phyloP scores from a whole-genome alignment of 2,888 invertebrate genomes.

The Parapristionchus giblindavisi region DNA sequence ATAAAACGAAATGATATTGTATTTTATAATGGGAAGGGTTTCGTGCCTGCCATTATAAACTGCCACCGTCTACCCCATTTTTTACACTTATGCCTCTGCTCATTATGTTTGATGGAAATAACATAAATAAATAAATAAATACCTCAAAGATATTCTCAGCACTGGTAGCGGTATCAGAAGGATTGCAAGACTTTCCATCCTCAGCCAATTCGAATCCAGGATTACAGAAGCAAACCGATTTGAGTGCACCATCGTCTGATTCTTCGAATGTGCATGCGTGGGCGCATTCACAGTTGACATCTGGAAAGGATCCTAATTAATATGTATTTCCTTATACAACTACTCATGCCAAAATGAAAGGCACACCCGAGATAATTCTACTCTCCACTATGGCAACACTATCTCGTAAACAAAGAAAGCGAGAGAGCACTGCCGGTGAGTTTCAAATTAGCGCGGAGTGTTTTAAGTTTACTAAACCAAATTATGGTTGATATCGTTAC shows the following conservation, averaged over 20 bases:
- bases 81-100: too few relatives aligned
- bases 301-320: constrained; percentile 43
- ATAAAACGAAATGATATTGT: too few relatives aligned
- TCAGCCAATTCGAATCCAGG: constrained; percentile 58
- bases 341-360: not conserved
- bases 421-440: too few relatives aligned
- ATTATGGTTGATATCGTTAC: constrained; percentile 39
- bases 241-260: constrained; percentile 44
- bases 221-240: constrained; percentile 63
- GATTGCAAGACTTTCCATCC: constrained; percentile 59
- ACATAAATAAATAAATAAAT: not conserved
- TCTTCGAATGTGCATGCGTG: constrained; percentile 65
- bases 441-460: too few relatives aligned
- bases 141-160: constrained; percentile 35
- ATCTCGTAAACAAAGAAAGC: too few relatives aligned
- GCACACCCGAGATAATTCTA: too few relatives aligned
- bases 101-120: too few relatives aligned
- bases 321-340: not conserved
- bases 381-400: too few relatives aligned
- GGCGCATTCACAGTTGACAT: constrained; percentile 64
- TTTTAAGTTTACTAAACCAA: not conserved
- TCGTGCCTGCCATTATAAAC: too few relatives aligned
- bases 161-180: constrained; percentile 13
- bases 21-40: too few relatives aligned
- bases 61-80: too few relatives aligned